Base-by-base conservation (phyloP, 2,888 invertebrate species). In the Fissipunctia ypsillon region DNA sequence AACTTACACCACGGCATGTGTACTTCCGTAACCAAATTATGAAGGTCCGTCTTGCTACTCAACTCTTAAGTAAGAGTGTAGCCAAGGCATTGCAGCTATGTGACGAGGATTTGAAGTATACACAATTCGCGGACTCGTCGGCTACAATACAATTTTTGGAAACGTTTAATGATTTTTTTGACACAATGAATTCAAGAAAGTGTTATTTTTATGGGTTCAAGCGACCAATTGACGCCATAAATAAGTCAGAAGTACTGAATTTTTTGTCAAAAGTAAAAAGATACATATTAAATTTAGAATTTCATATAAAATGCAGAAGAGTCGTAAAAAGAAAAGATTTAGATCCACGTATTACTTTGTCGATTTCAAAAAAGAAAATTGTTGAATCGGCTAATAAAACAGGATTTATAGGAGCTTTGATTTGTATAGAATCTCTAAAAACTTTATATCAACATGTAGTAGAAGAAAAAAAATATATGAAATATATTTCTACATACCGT, bases 11-110 rank as follows among this genome's bases (percentile, higher is more conserved):
- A 2, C 71, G 76, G 25, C 68, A 80, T 45, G 41, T 73, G 2
- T 57, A 79, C 67, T 83, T 79, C 35, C 68, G 80, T 22, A 69
- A 81, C 16, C 69, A 84, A 14, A 73, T 80, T 10, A 82, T 82
- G 82, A 84, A 84, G 48, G 76, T 81, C 4, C 43, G 52, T 54
- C 68, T 28, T 60, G 60, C 63, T 48, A 63, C 63, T 45, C 63
- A 63, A 63, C 45, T 63, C 28, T 31, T 63, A 63, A 63, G 63
- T 63, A 45, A 31, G 63, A 64, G 48, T 64, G 64, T 64, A 64
- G 64, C 64, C 22, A 54, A 68, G 45, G 64, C 48, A 65, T 52
- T 65, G 52, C 65, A 38, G 35, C 52, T 65, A 59, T 76, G 52
- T 52, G 65, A 65, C 52, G 25, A 41, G 52, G 65, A 25, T 38